Evolutionary conservation across 2,113 vertebrate species (phyloP).

Genomic region (Osmerus mordax): DNA sequence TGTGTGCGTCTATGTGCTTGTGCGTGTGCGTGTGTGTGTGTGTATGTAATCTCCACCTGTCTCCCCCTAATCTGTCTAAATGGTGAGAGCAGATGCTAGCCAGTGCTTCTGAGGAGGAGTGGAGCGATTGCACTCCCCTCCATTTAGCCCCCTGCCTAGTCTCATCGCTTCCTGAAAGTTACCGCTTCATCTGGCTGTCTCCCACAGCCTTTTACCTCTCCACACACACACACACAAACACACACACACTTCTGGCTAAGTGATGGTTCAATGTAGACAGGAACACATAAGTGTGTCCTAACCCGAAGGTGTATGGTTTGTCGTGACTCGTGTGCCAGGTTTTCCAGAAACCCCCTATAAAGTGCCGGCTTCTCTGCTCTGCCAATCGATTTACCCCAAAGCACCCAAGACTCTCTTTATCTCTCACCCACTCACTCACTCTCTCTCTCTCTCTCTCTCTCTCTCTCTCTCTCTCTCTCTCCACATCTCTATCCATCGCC

Average conservation of each 20-base stretch:
- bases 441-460: constrained; percentile 8
- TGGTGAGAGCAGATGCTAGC: background rate
- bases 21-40: constrained; percentile 7
- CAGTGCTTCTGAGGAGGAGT: background rate
- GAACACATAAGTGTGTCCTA: no score
- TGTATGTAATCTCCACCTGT: background rate
- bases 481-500: constrained; percentile 6
- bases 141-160: background rate
- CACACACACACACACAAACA: background rate
- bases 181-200: background rate
- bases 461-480: background rate
- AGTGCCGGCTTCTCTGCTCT: background rate
- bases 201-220: background rate
- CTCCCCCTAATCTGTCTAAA: background rate
- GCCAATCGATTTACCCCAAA: background rate
- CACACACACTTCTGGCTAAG: background rate
- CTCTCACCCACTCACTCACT: constrained; percentile 23
- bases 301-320: no score
- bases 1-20: background rate
- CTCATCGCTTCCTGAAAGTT: background rate
- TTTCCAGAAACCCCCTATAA: background rate
- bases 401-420: constrained; percentile 3
- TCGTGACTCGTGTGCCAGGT: background rate
- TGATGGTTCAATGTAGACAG: no score
- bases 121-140: background rate